Base-by-base conservation (phyloP, 2,113 vertebrate species). In the Neogobius melanostomus region DNA sequence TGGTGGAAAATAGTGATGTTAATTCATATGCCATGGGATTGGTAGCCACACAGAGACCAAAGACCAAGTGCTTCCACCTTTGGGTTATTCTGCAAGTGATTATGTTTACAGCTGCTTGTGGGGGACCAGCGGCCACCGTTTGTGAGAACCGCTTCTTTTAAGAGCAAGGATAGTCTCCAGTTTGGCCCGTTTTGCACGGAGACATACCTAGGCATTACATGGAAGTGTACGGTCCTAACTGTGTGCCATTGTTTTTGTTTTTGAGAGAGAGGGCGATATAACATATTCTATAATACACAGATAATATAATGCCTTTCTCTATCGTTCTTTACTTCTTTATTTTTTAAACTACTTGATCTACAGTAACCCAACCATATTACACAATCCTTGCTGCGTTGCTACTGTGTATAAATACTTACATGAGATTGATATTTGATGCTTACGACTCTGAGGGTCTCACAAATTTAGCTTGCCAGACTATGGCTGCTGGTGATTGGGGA, bases 1-100 rank as follows among this genome's bases (percentile, higher is more conserved):
- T 79, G 86, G 86, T 84, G 77, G 80, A 85, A 88, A 90, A 89
- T 80, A 85, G 76, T 81, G 80, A 83, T 77, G 82, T 86, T 89
- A 88, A 85, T 84, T 87, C 81, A 82, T 84, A 82, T 88, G 78
- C 80, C 79, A 88, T 84, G 84, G 79, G 83, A 83, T 74, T 88
- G 82, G 85, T 85, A 80, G 87, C 83, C 82, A 76, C 80, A 86
- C 86, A 86, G 77, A 85, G 82, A 83, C 77, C 75, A 82, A 85
- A 86, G 71, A 88, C 82, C 84, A 82, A 84, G 77, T 85, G 80
- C 78, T 83, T 85, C 73, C 79, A 87, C 82, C 86, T 86, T 59
- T 87, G 72, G 75, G 86, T 74, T 16, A 74, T 75, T 83, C 84
- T 88, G 85, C 74, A 72, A 85, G 76, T 87, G 76, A 86, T 85